These are phyloP conservation scores for Actinia equina DNA, from an alignment of 64 coral and sea anemone genomes.

Conservation along the genomic window DNA sequence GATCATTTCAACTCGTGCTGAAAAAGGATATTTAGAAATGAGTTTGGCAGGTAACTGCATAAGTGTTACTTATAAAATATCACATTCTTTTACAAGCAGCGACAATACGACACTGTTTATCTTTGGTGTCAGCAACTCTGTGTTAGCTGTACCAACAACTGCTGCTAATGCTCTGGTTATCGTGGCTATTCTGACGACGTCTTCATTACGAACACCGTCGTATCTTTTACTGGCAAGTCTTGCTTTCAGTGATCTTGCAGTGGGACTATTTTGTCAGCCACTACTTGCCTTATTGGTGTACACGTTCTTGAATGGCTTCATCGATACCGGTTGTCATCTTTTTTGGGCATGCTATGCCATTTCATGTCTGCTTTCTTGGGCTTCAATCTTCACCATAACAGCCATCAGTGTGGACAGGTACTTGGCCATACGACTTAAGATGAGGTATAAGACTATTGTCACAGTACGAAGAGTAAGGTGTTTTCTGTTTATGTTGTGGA, in stretches of 20 bases:
- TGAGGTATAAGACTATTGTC: background rate
- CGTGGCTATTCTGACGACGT: background rate
- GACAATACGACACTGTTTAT: background rate
- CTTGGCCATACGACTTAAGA: conserved; percentile 8
- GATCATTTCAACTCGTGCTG: background rate
- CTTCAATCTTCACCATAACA: background rate
- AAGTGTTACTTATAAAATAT: background rate
- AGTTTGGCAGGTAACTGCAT: background rate
- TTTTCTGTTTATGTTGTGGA: background rate
- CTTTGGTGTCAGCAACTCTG: background rate
- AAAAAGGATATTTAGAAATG: background rate
- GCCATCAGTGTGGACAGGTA: conserved; percentile 8
- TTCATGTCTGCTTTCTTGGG: background rate
- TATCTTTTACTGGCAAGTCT: conserved; percentile 14
- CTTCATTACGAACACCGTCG: background rate
- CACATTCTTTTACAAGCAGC: background rate
- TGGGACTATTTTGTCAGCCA: background rate
- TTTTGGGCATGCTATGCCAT: background rate
- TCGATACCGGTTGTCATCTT: background rate
- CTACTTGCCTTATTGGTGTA: background rate
- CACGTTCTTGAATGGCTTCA: background rate
- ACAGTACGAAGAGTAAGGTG: background rate
- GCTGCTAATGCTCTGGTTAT: conserved; percentile 7
- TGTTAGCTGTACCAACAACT: conserved; percentile 4
- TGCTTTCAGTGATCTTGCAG: background rate